A percentile compares a stretch with the other conserved stretches of the same genome.
These are phyloP conservation scores for Melitaea cinxia DNA, from an alignment of 1,140 invertebrate species.

Conservation along the genomic window DNA sequence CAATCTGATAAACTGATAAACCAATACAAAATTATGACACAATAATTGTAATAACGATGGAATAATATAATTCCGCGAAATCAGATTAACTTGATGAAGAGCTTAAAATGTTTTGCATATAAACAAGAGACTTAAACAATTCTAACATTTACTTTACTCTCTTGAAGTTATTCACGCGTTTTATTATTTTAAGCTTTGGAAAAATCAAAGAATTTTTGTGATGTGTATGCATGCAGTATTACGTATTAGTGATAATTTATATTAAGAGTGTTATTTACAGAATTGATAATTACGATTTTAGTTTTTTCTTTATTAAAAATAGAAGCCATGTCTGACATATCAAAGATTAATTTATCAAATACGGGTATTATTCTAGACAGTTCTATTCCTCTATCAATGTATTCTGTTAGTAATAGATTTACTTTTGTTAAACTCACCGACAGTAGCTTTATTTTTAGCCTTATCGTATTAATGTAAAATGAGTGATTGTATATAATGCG, in stretches of 20 bases:
- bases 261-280: slow-evolving; percentile 22
- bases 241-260: slow-evolving; percentile 39
- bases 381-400: slow-evolving; percentile 18
- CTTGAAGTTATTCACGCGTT: too few relatives aligned
- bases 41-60: too few relatives aligned
- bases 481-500: slow-evolving; percentile 5
- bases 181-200: neutral
- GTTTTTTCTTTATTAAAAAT: neutral
- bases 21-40: too few relatives aligned
- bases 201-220: slow-evolving; percentile 7
- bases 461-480: neutral
- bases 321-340: slow-evolving; percentile 6
- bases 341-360: slow-evolving; percentile 27
- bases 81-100: too few relatives aligned
- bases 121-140: too few relatives aligned
- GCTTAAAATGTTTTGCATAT: too few relatives aligned
- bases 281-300: neutral
- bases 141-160: too few relatives aligned
- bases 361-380: slow-evolving; percentile 56
- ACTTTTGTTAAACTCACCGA: slow-evolving; percentile 20
- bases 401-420: slow-evolving; percentile 2
- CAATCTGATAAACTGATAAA: neutral
- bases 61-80: too few relatives aligned
- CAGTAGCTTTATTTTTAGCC: slow-evolving; percentile 10
- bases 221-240: slow-evolving; percentile 60